A percentile compares a stretch with the other conserved stretches of the same genome.
Conservation (phyloP, 2,113 vertebrate genomes). For the Istiophorus platypterus region DNA sequence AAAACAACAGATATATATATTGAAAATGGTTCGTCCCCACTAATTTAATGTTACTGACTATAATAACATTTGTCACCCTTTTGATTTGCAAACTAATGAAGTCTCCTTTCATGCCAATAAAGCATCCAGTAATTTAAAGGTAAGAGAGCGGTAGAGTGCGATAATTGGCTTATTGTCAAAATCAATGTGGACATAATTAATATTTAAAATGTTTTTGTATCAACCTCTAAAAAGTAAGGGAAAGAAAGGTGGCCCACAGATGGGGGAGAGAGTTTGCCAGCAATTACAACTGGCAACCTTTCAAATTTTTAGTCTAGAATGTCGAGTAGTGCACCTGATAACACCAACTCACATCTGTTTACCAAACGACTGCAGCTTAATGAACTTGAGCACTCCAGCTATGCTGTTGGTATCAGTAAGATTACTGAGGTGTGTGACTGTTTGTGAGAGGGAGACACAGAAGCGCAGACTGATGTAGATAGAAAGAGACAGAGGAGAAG, state of each 20-base stretch:
- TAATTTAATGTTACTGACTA: not conserved
- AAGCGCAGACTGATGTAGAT: not conserved
- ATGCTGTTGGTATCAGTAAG: not conserved
- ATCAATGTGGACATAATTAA: constrained; percentile 29
- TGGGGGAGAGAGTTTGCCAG: not conserved
- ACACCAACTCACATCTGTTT: not conserved
- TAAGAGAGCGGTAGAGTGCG: not conserved
- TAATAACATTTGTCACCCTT: not conserved
- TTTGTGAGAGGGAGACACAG: not conserved
- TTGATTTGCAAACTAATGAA: not conserved
- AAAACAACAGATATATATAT: too few relatives aligned
- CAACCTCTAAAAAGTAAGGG: constrained; percentile 1
- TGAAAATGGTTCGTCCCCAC: not conserved
- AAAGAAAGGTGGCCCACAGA: not conserved
- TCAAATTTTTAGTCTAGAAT: not conserved
- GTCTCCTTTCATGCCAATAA: not conserved
- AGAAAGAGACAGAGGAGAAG: constrained; percentile 6
- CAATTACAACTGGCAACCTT: not conserved
- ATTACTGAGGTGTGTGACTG: not conserved
- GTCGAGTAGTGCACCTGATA: not conserved
- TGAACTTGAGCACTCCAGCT: too few relatives aligned
- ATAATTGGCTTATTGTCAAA: constrained; percentile 8
- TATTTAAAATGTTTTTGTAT: constrained; percentile 16
- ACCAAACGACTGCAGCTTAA: not conserved
- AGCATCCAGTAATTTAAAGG: not conserved